Evolutionary conservation across 2,888 invertebrate genomes (phyloP).

Genomic region (Desoria tigrina): DNA sequence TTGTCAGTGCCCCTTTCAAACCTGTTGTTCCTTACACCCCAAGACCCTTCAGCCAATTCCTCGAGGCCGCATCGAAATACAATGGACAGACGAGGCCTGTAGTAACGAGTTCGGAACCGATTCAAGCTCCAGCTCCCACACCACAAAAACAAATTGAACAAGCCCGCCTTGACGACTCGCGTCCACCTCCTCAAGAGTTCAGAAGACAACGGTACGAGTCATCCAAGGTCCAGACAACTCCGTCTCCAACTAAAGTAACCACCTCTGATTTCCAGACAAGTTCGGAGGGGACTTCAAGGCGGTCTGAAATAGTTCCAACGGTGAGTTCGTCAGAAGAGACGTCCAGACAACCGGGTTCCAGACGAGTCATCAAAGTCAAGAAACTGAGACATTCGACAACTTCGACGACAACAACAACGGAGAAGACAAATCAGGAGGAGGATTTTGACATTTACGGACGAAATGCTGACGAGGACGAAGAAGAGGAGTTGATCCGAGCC

Average conservation of each 20-base stretch:
- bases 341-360: background rate
- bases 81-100: conserved; percentile 11
- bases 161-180: background rate
- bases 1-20: background rate
- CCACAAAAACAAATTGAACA: background rate
- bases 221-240: too few species aligned
- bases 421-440: conserved; percentile 1
- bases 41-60: conserved; percentile 16
- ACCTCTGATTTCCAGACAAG: too few species aligned
- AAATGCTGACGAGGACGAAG: conserved; percentile 18
- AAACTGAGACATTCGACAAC: background rate
- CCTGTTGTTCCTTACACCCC: conserved; percentile 15
- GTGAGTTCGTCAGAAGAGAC: background rate
- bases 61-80: conserved; percentile 3
- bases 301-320: background rate
- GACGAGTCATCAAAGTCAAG: background rate
- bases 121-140: background rate
- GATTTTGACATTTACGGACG: conserved; percentile 21
- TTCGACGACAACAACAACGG: background rate
- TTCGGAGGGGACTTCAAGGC: too few species aligned
- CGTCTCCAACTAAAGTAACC: too few species aligned
- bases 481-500: conserved; percentile 18
- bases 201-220: too few species aligned
- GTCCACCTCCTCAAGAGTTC: conserved; percentile 5
- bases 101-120: conserved; percentile 6